Conservation (phyloP, 2,113 vertebrate genomes). For the Xenotilapia flavipinnis region DNA sequence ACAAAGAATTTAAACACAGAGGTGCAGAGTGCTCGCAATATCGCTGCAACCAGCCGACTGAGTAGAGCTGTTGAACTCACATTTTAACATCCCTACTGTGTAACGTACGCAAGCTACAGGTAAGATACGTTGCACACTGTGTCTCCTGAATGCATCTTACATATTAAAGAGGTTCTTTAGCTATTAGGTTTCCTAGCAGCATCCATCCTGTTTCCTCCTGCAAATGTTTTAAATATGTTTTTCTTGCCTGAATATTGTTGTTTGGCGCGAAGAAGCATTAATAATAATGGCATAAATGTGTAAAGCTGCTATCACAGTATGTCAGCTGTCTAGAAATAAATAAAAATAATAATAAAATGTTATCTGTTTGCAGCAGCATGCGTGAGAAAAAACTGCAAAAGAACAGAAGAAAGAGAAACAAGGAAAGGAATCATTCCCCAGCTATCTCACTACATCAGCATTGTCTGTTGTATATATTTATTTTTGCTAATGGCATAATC, state of each 20-base stretch:
- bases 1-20: neutral
- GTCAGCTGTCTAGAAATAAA: neutral
- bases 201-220: neutral
- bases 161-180: neutral
- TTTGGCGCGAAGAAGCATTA: neutral
- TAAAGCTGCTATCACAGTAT: neutral
- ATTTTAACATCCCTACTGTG: neutral
- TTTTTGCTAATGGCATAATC: neutral
- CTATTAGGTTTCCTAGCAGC: neutral
- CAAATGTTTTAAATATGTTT: neutral
- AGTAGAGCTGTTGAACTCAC: neutral
- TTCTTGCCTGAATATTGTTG: neutral
- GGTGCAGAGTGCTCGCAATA: neutral
- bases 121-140: neutral
- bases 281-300: neutral
- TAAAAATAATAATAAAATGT: neutral
- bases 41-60: neutral
- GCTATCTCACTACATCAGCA: neutral
- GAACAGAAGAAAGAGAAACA: neutral
- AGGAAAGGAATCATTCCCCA: neutral
- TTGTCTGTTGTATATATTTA: neutral
- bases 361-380: neutral
- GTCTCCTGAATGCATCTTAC: neutral
- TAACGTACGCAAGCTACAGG: slow-evolving; percentile 1
- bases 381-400: neutral